Evolutionary conservation across 1,140 invertebrate species (phyloP).

Genomic region (Cotesia glomerata): DNA sequence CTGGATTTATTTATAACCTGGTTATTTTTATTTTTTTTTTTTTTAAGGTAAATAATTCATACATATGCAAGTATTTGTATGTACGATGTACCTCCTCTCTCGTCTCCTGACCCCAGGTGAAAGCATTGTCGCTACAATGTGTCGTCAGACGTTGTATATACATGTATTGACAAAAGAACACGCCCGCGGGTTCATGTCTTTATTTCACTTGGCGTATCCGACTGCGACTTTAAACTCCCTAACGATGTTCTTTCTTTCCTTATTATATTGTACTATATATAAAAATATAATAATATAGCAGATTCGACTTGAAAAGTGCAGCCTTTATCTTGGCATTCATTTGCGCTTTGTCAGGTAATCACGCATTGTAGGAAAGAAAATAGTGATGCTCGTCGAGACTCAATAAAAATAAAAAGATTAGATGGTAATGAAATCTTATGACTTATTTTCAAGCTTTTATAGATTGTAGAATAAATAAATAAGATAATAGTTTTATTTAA

Average conservation of each 20-base stretch:
- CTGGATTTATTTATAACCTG: not conserved
- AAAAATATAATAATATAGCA: not conserved
- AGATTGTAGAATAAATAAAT: not conserved
- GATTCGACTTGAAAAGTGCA: not conserved
- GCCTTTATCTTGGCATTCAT: not conserved
- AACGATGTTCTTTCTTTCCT: constrained; percentile 3
- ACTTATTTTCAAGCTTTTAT: too few species aligned
- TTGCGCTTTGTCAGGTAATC: not conserved
- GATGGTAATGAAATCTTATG: too few species aligned
- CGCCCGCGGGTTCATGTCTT: constrained; percentile 16
- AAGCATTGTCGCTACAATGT: not conserved
- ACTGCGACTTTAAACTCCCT: not conserved
- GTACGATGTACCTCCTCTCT: too few species aligned
- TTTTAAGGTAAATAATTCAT: constrained; percentile 9
- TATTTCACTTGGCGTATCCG: not conserved
- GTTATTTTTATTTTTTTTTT: not conserved
- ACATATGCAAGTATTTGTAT: not conserved
- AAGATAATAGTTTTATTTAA: not conserved
- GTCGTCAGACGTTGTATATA: not conserved
- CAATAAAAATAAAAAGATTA: not conserved
- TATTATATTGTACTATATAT: not conserved
- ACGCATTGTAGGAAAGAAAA: not conserved
- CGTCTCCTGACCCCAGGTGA: not conserved
- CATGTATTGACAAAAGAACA: constrained; percentile 5
- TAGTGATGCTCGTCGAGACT: not conserved